Evolutionary conservation across 2,888 invertebrate genomes (phyloP).

Genomic region (Trachelus tabidus): DNA sequence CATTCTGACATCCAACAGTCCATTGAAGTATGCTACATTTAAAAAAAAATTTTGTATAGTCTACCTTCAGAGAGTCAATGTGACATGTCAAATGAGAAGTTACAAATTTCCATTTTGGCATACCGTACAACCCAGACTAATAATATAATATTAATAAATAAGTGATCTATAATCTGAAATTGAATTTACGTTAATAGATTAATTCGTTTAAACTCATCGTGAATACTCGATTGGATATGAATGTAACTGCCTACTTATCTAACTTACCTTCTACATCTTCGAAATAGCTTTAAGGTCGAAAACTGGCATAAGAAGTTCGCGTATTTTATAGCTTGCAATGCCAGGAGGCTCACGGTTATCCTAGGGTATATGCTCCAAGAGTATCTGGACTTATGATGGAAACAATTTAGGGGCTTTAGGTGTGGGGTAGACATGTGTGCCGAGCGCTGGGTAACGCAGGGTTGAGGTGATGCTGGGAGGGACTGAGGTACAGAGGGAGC

Average conservation of each 20-base stretch:
- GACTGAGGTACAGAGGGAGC: conserved; percentile 40
- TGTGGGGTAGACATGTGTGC: conserved; percentile 39
- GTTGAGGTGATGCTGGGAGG: conserved; percentile 29
- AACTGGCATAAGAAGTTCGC: conserved; percentile 50
- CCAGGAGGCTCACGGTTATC: conserved; percentile 49
- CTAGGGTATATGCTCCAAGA: conserved; percentile 57
- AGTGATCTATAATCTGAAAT: neutral
- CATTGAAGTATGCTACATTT: neutral
- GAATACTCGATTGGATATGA: neutral
- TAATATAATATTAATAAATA: neutral
- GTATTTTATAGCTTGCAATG: conserved; percentile 50
- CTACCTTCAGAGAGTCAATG: conserved; percentile 15
- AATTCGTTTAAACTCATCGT: neutral
- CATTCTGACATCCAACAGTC: conserved; percentile 11
- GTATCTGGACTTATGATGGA: conserved; percentile 67
- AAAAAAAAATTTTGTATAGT: conserved; percentile 5
- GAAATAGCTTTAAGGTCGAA: neutral
- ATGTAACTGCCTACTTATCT: neutral
- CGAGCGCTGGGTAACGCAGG: conserved; percentile 21
- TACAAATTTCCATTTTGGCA: neutral
- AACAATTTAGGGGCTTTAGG: conserved; percentile 66
- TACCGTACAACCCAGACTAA: neutral
- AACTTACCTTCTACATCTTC: neutral
- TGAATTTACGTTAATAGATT: neutral
- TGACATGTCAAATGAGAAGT: conserved; percentile 8